Evolutionary conservation across 2,113 vertebrate genomes (phyloP).

Genomic region (Marmota monax): DNA sequence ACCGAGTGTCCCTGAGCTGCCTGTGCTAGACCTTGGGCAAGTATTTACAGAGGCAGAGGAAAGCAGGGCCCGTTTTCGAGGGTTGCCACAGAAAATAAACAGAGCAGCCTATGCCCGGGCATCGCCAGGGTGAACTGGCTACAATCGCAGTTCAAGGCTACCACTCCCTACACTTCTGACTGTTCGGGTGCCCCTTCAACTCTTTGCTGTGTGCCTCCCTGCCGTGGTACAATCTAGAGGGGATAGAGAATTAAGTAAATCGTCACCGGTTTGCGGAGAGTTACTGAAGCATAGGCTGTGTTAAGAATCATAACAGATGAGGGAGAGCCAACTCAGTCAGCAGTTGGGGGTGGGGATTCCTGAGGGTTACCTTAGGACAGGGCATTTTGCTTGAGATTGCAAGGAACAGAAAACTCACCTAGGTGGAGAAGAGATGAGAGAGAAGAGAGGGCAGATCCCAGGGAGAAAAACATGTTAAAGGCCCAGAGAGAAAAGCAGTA

Average conservation of each 20-base stretch:
- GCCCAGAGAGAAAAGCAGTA: background rate
- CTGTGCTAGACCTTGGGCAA: background rate
- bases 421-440: background rate
- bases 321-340: background rate
- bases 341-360: background rate
- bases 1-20: background rate
- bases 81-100: background rate
- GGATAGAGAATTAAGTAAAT: background rate
- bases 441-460: background rate
- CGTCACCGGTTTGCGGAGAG: background rate
- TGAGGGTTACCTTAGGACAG: background rate
- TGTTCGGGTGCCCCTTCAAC: background rate
- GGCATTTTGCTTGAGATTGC: background rate
- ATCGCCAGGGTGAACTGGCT: background rate
- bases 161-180: background rate
- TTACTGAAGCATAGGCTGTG: background rate
- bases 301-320: background rate
- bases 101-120: background rate
- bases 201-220: background rate
- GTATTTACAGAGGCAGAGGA: background rate
- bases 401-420: background rate
- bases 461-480: background rate
- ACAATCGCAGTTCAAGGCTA: background rate
- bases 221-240: background rate
- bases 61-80: background rate